Evolutionary conservation across 2,797 vertebrate genomes (phyloP).

Genomic region (Melanotaenia boesemani): DNA sequence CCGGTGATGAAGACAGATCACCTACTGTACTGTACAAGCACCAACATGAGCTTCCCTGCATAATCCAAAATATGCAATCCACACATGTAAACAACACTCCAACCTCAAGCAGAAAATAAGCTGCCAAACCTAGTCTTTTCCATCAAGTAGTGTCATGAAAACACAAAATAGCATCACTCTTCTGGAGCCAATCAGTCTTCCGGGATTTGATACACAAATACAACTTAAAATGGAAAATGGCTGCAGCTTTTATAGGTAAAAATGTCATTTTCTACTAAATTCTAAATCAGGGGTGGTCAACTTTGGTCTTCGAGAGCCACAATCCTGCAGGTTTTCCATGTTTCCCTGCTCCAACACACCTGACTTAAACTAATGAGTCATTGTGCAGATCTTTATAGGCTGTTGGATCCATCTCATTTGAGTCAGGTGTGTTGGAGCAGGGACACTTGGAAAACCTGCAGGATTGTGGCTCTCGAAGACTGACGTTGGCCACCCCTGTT

Average conservation of each 20-base stretch:
- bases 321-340: too few relatives aligned
- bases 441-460: too few relatives aligned
- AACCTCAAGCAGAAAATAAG: background rate
- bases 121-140: background rate
- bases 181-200: background rate
- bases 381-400: too few relatives aligned
- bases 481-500: too few relatives aligned
- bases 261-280: too few relatives aligned
- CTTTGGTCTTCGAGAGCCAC: too few relatives aligned
- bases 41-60: background rate
- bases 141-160: background rate
- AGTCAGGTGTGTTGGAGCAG: too few relatives aligned
- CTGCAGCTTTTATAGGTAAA: background rate
- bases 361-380: too few relatives aligned
- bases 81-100: conserved; percentile 3
- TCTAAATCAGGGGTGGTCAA: too few relatives aligned
- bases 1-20: conserved; percentile 54
- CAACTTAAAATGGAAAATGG: background rate
- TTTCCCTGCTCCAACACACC: too few relatives aligned
- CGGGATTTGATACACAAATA: background rate
- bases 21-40: conserved; percentile 10
- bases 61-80: background rate
- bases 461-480: too few relatives aligned
- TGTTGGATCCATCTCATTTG: too few relatives aligned
- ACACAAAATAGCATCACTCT: background rate